A percentile compares a stretch with the other conserved stretches of the same genome.
phyloP scores from a whole-genome alignment of 1,140 invertebrate genomes.

The Drosophila nigromelanica region DNA sequence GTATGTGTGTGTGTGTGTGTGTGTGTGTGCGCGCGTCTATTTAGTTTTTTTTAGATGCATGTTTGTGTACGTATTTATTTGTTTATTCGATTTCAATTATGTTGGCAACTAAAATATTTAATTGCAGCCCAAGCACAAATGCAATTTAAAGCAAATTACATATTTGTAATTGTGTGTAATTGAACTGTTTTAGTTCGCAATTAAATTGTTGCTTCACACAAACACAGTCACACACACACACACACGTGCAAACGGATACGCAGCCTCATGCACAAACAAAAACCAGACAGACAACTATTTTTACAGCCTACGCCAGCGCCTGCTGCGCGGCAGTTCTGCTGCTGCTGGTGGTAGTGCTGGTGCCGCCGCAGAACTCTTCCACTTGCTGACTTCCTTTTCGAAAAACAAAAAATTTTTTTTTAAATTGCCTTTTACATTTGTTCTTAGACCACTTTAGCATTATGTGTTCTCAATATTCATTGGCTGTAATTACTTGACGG shows the following conservation, averaged over 20 bases:
- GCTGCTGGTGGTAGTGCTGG: neutral
- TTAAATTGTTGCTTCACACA: constrained; percentile 71
- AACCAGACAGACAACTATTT: constrained; percentile 55
- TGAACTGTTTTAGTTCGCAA: constrained; percentile 71
- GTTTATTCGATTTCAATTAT: constrained; percentile 37
- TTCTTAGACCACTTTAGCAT: constrained; percentile 21
- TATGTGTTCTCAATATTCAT: constrained; percentile 35
- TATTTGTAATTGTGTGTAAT: constrained; percentile 72
- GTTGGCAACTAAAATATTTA: constrained; percentile 60
- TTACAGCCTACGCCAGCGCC: constrained; percentile 39
- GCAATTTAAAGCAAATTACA: constrained; percentile 67
- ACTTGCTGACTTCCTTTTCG: constrained; percentile 24
- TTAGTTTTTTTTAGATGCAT: neutral
- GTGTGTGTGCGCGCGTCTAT: neutral
- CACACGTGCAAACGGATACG: constrained; percentile 15
- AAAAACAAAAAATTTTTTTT: neutral
- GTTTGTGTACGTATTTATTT: constrained; percentile 11
- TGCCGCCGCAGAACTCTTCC: constrained; percentile 32
- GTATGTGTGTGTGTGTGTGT: constrained; percentile 21
- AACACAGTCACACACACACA: constrained; percentile 28
- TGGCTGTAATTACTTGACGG: constrained; percentile 30
- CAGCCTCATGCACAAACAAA: constrained; percentile 27
- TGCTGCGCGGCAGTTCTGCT: constrained; percentile 17
- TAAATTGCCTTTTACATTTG: constrained; percentile 28
- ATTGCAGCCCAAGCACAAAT: constrained; percentile 64